Conservation (phyloP, 2,888 invertebrate genomes). For the Drosophila monieri region DNA sequence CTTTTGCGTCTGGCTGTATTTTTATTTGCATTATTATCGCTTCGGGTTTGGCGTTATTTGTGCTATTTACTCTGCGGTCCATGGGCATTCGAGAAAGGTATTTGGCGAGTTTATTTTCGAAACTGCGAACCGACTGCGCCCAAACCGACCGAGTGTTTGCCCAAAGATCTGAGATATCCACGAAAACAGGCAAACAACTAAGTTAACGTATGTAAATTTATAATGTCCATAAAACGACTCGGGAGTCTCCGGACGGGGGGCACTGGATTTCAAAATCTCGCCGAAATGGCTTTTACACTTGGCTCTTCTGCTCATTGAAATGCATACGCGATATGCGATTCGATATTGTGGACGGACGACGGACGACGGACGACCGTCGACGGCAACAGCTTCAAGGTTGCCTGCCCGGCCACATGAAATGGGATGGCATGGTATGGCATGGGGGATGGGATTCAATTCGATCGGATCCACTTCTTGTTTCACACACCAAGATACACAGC, state of each 20-base stretch:
- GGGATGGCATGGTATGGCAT: background rate
- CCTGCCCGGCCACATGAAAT: constrained; percentile 47
- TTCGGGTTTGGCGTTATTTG: constrained; percentile 40
- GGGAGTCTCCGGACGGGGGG: constrained; percentile 1
- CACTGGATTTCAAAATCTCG: constrained; percentile 61
- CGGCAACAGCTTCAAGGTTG: constrained; percentile 66
- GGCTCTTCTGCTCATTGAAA: constrained; percentile 47
- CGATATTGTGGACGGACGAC: constrained; percentile 45
- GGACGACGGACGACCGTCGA: too few relatives aligned
- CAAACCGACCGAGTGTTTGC: constrained; percentile 27
- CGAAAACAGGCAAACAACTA: constrained; percentile 24
- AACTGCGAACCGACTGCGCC: constrained; percentile 46
- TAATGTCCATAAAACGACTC: constrained; percentile 54
- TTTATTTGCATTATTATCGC: constrained; percentile 40
- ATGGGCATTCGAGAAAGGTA: constrained; percentile 58
- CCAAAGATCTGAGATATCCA: constrained; percentile 37
- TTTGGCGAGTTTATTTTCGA: constrained; percentile 58
- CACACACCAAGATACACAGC: constrained; percentile 18
- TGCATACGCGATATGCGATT: constrained; percentile 50
- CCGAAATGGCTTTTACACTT: constrained; percentile 36
- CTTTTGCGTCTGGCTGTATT: constrained; percentile 32
- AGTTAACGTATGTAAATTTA: constrained; percentile 57
- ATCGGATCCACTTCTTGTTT: constrained; percentile 75
- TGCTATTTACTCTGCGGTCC: constrained; percentile 68
- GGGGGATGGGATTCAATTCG: constrained; percentile 7